Base-by-base conservation (phyloP, 2,113 vertebrate species). In the Oreochromis niloticus region DNA sequence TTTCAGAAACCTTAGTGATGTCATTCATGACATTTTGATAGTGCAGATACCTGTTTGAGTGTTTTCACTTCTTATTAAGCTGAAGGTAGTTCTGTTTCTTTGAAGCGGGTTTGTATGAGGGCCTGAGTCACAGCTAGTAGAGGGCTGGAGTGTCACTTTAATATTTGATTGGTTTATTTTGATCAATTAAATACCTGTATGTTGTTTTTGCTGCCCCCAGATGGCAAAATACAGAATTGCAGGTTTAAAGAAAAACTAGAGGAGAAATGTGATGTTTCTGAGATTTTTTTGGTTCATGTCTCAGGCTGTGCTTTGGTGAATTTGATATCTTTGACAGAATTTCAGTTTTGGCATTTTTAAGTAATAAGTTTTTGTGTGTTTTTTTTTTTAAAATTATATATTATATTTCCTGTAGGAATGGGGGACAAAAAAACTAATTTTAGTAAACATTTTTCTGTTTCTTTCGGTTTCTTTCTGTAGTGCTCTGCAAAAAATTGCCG, bases 401-500 rank as follows among this genome's bases (percentile, higher is more conserved):
- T 9, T 41, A 22, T 24, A 10, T 19, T 57, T 46, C 19, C 6
- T 59, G 24, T 19, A 48, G 55, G 1, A 43, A 43, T 17, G 3
- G 9, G 6, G 22, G 9, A 48, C 17, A 55, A 41, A 22, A 8
- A 24, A 10, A 7, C 3, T 0, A 19, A 4, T 30, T 41, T 19
- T 4, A 10, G 27, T 54, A 3, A 83, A 39, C 6, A 3, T 41
- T 5, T 75, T 63, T 63, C 17, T 63, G 9, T 63, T 63, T 63
- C 10, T 75, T 63, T 63, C 17, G n/a, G 9, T 63, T 63, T 63
- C 10, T 39, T 17, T 3, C 84, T 86, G 27, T 81, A 99, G 99
- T 99, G 99, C 93, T 99, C 98, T 0, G 98, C 98, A 66, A 99
- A 98, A 88, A 99, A 98, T 95, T 99, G 98, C 95, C 97, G 98